Conservation (phyloP, 2,113 vertebrate species). For the Phyllopteryx taeniolatus region DNA sequence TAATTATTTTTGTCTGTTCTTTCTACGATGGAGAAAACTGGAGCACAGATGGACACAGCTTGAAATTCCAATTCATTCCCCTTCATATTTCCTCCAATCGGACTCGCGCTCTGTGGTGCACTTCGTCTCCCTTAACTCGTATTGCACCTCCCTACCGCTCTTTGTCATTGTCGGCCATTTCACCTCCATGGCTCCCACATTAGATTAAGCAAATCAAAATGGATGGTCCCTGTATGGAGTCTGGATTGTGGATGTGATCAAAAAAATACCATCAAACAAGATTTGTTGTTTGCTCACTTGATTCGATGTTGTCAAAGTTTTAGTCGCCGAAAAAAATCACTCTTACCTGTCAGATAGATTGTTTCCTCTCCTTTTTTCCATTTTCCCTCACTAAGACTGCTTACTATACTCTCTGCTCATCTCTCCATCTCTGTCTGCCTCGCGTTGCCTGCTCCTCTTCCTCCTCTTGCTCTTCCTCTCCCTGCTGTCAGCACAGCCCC, state of each 20-base stretch:
- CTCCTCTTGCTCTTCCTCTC: constrained; percentile 24
- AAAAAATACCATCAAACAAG: constrained; percentile 44
- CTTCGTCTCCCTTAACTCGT: constrained; percentile 53
- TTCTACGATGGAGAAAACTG: constrained; percentile 15
- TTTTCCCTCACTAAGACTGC: constrained; percentile 59
- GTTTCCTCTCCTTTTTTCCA: constrained; percentile 56
- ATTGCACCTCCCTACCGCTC: constrained; percentile 42
- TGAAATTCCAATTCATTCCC: constrained; percentile 45
- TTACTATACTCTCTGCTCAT: constrained; percentile 65
- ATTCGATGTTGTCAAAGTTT: constrained; percentile 44
- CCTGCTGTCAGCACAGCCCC: constrained; percentile 62
- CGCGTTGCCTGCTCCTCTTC: constrained; percentile 32
- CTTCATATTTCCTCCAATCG: constrained; percentile 25
- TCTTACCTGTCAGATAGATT: constrained; percentile 62
- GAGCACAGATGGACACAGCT: constrained; percentile 56
- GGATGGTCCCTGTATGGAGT: constrained; percentile 56
- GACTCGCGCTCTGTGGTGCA: constrained; percentile 44
- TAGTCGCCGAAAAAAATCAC: constrained; percentile 29
- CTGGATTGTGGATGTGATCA: constrained; percentile 58
- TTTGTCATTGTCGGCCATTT: constrained; percentile 72
- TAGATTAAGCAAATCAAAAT: constrained; percentile 72
- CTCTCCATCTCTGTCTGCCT: constrained; percentile 63
- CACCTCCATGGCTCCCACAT: constrained; percentile 58
- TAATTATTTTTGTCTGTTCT: not conserved
- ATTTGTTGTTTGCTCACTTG: constrained; percentile 34